Percentiles rank a stretch among this genome's conserved stretches.
These are phyloP conservation scores for Danaus plexippus DNA, from an alignment of 1,140 invertebrate species.

Conservation along the genomic window DNA sequence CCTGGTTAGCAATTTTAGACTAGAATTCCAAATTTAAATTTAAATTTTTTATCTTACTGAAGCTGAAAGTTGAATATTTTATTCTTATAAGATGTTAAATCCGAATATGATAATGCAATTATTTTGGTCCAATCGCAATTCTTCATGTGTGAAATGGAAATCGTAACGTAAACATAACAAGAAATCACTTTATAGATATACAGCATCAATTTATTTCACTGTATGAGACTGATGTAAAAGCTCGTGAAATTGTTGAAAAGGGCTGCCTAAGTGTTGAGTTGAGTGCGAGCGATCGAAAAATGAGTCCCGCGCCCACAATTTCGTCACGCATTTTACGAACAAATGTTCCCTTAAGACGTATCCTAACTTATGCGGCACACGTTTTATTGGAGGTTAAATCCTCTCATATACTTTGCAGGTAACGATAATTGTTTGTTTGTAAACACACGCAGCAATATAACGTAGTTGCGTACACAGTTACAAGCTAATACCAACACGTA, in stretches of 20 bases:
- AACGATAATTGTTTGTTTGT: constrained; percentile 36
- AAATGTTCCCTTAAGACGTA: constrained; percentile 59
- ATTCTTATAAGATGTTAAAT: no score
- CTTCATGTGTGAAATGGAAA: no score
- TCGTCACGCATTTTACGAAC: constrained; percentile 63
- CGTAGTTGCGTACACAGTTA: constrained; percentile 5
- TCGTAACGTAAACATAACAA: no score
- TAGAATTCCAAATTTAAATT: no score
- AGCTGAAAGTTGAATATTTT: no score
- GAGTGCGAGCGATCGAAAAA: constrained; percentile 54
- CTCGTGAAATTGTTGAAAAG: constrained; percentile 67
- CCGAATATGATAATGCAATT: no score
- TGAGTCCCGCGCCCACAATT: constrained; percentile 46
- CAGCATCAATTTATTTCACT: constrained; percentile 39
- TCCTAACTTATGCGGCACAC: constrained; percentile 55
- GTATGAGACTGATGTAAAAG: constrained; percentile 60
- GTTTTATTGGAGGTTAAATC: constrained; percentile 61
- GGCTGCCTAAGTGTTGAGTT: constrained; percentile 59
- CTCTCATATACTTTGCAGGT: constrained; percentile 44
- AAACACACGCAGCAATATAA: constrained; percentile 18
- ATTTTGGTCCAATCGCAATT: no score
- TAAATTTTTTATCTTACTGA: no score
- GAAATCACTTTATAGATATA: constrained; percentile 18
- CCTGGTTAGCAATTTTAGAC: no score
- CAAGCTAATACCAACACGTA: constrained; percentile 17